Evolutionary conservation across 2,888 invertebrate species (phyloP), one percentile per base, ranked within the genome.

Genomic region (Athalia rosae): DNA sequence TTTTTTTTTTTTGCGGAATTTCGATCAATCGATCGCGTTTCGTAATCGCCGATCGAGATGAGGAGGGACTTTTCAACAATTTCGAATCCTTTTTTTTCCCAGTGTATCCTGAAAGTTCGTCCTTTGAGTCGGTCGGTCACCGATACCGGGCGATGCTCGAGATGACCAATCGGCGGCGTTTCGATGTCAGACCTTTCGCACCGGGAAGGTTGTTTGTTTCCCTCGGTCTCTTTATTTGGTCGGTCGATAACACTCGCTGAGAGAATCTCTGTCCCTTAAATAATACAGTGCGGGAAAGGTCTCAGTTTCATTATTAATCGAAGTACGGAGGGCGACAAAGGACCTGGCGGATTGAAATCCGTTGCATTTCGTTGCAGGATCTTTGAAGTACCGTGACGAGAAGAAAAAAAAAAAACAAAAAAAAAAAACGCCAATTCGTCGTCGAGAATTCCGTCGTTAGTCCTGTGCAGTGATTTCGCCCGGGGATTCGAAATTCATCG

Each of bases 231-330:
- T 28, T 28, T 28, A 28, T 28, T 28, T 53, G 11, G n/a, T 53
- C 53, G 53, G 53, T 53, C 45, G 69, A 58, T 58, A 71, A 7
- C 45, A 71, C 69, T 71, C 69, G 69, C 45, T 58, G 56, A 58
- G 28, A 62, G 45, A 58, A 71, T 56, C 69, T 71, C 69, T 58
- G 45, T n/a, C 45, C 69, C 43, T 71, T 58, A 58, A 71, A 71
- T 71, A 58, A 71, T 71, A 56, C 50, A 67, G 67, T 41, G 50
- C 13, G 28, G 67, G 4, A 7, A n/a, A 53, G 67, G 41, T 67
- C 67, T 67, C 67, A 50, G 67, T 67, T 67, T 53, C 53, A 67
- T 67, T 67, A 67, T 67, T 53, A 67, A 71, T 13, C 69, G 15
- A 59, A 7, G 59, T 64, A 7, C 13, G 9, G 11, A 11, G 28